Base-by-base conservation (phyloP, 1,140 invertebrate species). In the Protaetia brevitarsis region DNA sequence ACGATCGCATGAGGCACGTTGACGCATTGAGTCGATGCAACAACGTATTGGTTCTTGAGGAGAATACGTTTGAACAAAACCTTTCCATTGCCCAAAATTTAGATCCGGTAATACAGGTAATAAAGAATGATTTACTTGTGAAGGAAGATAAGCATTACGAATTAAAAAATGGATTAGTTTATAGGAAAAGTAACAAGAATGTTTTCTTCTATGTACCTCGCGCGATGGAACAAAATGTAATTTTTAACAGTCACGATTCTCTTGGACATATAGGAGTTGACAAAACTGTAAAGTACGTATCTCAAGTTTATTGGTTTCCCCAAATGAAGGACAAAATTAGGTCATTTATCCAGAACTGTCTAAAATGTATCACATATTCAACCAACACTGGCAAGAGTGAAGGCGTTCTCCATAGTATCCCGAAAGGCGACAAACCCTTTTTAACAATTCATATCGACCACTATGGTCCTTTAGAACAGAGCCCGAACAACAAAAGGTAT, bases 371-470 rank as follows among this genome's bases (percentile, higher is more conserved):
- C n/a, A 21, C 59, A 63, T 73, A 69, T 59, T 71, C 67, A 8
- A 66, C 67, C 0, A 27, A 31, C 0, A 31, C 11, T 4, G 67
- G 73, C 11, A 73, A 71, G 58, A 8, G 41, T 1, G 72, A 77
- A 56, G 72, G 72, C 5, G 51, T 68, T 28, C 59, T 77, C n/a
- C 71, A 76, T 37, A 71, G 29, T 59, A 71, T 76, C 51, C 63
- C 63, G 0, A 78, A 77, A 60, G 68, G 66, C 3, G 56, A 58
- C 8, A 23, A 64, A 51, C 75, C 73, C 1, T 75, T 76, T 41
- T 23, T 68, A 6, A 68, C 69, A 0, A 19, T 73, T 27, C 74
- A 76, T 60, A 66, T 75, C 0, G 74, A 75, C 56, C 75, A 77
- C 64, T 71, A 51, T 58, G 75, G 74, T 0, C 74, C 72, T 1